phyloP scores from a whole-genome alignment of 2,113 vertebrate genomes.

The Pluvianellus socialis region DNA sequence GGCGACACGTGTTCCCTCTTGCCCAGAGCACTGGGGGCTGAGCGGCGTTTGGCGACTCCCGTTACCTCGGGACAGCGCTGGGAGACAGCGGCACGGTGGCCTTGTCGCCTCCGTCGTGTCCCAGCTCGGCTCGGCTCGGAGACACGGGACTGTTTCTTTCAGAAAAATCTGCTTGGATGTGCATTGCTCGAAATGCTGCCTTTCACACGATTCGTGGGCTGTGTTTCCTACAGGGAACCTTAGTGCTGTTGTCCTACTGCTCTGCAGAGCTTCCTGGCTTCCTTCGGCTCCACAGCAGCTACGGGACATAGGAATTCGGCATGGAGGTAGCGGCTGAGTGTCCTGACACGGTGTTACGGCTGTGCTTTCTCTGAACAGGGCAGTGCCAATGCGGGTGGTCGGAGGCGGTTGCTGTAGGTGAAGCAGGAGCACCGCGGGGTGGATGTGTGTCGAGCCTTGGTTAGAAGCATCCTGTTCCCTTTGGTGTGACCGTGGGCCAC shows the following conservation, averaged over 20 bases:
- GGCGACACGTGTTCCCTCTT: rapidly evolving
- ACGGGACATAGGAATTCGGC: rapidly evolving
- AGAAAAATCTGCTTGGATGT: neutral
- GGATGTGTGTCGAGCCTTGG: rapidly evolving
- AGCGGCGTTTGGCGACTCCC: neutral
- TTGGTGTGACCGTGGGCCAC: neutral
- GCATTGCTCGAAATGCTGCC: rapidly evolving
- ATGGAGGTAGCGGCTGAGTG: neutral
- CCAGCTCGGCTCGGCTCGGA: rapidly evolving
- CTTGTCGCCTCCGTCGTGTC: neutral
- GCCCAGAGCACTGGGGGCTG: neutral
- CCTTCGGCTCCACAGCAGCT: rapidly evolving
- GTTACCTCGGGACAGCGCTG: neutral
- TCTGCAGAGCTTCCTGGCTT: rapidly evolving
- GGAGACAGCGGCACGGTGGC: neutral
- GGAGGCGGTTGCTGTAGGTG: neutral
- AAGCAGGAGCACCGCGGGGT: rapidly evolving
- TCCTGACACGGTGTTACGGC: rapidly evolving
- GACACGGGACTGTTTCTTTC: neutral
- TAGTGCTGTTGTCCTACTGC: neutral
- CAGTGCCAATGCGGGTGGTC: rapidly evolving
- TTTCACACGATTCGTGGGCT: rapidly evolving
- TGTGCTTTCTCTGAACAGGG: neutral
- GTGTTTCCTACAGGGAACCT: neutral
- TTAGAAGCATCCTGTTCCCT: rapidly evolving